Percentiles rank a stretch among this genome's conserved stretches.
Evolutionary conservation across 2,888 invertebrate genomes (phyloP).

Genomic region (Melieria picta): DNA sequence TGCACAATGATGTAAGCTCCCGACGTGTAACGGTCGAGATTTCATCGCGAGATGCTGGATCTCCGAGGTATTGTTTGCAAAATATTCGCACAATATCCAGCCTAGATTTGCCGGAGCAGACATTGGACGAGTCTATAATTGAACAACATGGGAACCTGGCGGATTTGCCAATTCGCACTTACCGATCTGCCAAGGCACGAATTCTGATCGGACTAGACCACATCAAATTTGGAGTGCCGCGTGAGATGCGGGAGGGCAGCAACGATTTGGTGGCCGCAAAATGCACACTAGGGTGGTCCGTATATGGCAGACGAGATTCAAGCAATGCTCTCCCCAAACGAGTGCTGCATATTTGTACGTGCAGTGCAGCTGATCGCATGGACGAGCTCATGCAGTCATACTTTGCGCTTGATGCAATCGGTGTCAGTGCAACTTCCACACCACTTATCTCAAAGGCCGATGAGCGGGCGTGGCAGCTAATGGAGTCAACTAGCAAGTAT

Average conservation of each 20-base stretch:
- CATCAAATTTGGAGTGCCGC: conserved; percentile 13
- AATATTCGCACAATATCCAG: conserved; percentile 35
- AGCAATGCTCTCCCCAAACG: conserved; percentile 11
- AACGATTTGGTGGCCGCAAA: conserved; percentile 31
- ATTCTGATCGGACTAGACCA: conserved; percentile 5
- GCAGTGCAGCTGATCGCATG: conserved; percentile 27
- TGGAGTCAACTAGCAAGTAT: conserved; percentile 31
- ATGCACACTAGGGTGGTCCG: conserved; percentile 38
- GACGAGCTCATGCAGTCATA: conserved; percentile 36
- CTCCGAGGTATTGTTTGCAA: conserved; percentile 21
- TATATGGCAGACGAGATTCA: conserved; percentile 28
- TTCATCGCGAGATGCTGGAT: conserved; percentile 11
- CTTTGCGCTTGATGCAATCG: conserved; percentile 37
- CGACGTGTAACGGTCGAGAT: conserved; percentile 29
- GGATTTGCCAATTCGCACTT: conserved; percentile 29
- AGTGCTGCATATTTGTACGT: conserved; percentile 35
- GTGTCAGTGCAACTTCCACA: conserved; percentile 12
- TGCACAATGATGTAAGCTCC: conserved; percentile 34
- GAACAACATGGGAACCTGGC: conserved; percentile 18
- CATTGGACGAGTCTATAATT: conserved; percentile 12
- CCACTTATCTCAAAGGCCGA: conserved; percentile 35
- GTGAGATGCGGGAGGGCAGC: background rate
- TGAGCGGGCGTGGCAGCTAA: conserved; percentile 31
- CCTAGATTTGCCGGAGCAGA: conserved; percentile 34
- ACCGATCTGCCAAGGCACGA: background rate